Base-by-base conservation (phyloP, 2,888 invertebrate genomes). In the Drosophila basisetae region DNA sequence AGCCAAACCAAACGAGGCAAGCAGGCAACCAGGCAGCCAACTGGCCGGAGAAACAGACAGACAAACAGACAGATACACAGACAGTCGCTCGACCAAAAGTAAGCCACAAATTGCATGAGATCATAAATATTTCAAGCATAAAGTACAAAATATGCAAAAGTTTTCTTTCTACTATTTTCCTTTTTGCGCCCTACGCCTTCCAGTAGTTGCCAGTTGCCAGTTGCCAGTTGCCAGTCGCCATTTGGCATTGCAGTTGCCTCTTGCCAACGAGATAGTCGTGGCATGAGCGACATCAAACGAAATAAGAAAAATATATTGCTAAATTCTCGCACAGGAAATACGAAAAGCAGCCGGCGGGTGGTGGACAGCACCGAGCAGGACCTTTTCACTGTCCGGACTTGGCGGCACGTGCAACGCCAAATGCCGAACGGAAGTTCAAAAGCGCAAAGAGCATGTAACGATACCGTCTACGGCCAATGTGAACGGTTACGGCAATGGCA, bases 141-240 rank as follows among this genome's bases (percentile, higher is more conserved):
- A 87, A 87, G 86, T 89, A 89, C 86, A 84, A 89, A 87, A 87
- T 87, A 87, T 87, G 86, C 86, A 87, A 87, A 87, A 87, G 86
- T 87, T 89, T 84, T 81, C 77, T 73, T 78, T 81, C 49, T 3
- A 31, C 35, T 18, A 49, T 76, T 84, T 82, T 67, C 69, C 78
- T 79, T 37, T 76, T 73, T 78, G 65, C 69, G 58, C 65, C 76
- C 53, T 63, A 68, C 67, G 78, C 63, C 71, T 68, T 66, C 58
- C 78, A 73, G 62, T 70, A 67, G 56, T 66, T 71, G 66, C 55
- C 82, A 47, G 39, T 76, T 65, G 66, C 52, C 54, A 33, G 11
- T 52, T 22, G 22, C 67, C 67, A 68, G 60, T 70, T 62, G 53
- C 70, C 73, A 59, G 35, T 63, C 61, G 66, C 43, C 58, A 37